These are phyloP conservation scores for Huso huso DNA, from an alignment of 2,797 vertebrate species.

Conservation along the genomic window DNA sequence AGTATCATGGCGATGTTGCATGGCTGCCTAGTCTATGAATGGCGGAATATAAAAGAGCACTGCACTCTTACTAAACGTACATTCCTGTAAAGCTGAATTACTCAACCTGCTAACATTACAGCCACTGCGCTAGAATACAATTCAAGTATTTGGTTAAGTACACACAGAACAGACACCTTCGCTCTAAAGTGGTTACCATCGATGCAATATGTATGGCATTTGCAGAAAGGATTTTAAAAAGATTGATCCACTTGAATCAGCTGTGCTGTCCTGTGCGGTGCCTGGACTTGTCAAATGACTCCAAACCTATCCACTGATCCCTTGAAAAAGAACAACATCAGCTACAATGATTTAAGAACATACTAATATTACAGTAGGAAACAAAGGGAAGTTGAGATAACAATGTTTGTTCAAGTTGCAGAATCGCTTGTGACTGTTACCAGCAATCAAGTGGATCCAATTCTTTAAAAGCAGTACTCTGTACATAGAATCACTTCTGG, in stretches of 20 bases:
- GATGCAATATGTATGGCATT: not conserved
- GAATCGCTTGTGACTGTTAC: not conserved
- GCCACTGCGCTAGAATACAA: slow-evolving; percentile 41
- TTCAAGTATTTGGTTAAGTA: slow-evolving; percentile 58
- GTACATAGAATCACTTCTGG: not conserved
- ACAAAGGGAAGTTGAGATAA: not conserved
- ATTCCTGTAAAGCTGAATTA: slow-evolving; percentile 40
- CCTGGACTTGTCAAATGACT: too few relatives aligned
- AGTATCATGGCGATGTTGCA: slow-evolving; percentile 31
- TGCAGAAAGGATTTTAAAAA: not conserved
- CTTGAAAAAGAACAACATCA: too few relatives aligned
- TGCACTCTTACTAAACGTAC: slow-evolving; percentile 31
- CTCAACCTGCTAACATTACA: slow-evolving; percentile 32
- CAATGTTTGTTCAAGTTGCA: not conserved
- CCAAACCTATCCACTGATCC: too few relatives aligned
- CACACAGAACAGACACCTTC: slow-evolving; percentile 49
- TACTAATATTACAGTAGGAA: not conserved
- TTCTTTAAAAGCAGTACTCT: not conserved
- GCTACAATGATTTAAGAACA: not conserved
- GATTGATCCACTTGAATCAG: not conserved
- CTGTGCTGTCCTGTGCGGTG: too few relatives aligned
- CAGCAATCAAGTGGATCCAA: not conserved
- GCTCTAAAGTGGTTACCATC: not conserved
- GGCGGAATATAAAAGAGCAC: slow-evolving; percentile 1
- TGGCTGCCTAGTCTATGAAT: slow-evolving; percentile 17